phyloP scores from a whole-genome alignment of 2,888 invertebrate species.

The Amiota minor region DNA sequence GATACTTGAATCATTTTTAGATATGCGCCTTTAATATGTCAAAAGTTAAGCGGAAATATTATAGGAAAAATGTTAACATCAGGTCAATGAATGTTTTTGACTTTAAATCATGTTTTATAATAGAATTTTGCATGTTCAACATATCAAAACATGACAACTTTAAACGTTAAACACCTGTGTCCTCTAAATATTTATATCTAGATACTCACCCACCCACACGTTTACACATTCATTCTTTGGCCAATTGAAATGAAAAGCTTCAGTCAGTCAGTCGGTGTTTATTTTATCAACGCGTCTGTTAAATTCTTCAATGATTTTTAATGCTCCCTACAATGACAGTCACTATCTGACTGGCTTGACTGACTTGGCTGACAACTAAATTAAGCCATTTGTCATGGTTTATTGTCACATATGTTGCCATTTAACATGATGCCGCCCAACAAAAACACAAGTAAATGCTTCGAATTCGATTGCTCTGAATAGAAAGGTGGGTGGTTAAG shows the following conservation, averaged over 20 bases:
- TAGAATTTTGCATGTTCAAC: conserved; percentile 17
- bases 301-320: conserved; percentile 2
- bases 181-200: background rate
- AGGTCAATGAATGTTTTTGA: conserved; percentile 55
- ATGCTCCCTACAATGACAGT: background rate
- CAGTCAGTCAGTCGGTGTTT: background rate
- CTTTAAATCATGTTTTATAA: conserved; percentile 1
- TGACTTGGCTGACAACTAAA: conserved; percentile 65
- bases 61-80: conserved; percentile 60
- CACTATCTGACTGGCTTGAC: too few relatives aligned
- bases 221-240: background rate
- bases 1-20: background rate
- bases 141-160: background rate
- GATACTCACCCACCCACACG: background rate
- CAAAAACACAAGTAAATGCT: background rate
- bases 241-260: conserved; percentile 10
- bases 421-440: conserved; percentile 58
- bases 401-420: conserved; percentile 74
- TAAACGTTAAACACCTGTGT: background rate
- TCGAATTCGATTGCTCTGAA: conserved; percentile 10
- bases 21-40: background rate
- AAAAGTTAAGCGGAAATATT: conserved; percentile 42
- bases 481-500: conserved; percentile 5
- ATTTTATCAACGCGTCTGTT: conserved; percentile 12
- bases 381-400: conserved; percentile 74